Evolutionary conservation across 1,140 invertebrate species (phyloP).

Genomic region (Pogonus chalceus): DNA sequence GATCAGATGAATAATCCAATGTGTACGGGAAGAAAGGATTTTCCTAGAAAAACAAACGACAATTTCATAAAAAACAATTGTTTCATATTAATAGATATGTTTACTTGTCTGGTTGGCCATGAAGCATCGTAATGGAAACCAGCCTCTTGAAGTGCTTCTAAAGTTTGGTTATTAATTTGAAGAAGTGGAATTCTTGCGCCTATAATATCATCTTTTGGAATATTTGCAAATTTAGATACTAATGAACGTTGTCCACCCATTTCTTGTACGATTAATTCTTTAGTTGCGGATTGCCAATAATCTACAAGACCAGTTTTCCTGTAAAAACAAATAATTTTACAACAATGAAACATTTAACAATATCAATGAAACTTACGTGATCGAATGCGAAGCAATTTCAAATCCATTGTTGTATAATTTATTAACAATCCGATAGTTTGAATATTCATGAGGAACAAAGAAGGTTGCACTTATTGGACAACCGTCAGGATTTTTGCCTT

Average conservation of each 20-base stretch:
- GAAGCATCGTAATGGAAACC: slow-evolving; percentile 52
- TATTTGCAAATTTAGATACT: slow-evolving; percentile 25
- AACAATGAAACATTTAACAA: neutral
- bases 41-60: too few species aligned
- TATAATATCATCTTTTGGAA: slow-evolving; percentile 20
- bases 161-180: slow-evolving; percentile 36
- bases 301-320: slow-evolving; percentile 52
- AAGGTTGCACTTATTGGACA: slow-evolving; percentile 52
- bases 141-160: slow-evolving; percentile 38
- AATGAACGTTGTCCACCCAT: slow-evolving; percentile 23
- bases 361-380: slow-evolving; percentile 38
- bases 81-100: too few species aligned
- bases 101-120: slow-evolving; percentile 45
- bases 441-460: slow-evolving; percentile 60
- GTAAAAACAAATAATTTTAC: slow-evolving; percentile 36
- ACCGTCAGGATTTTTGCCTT: slow-evolving; percentile 49
- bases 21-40: slow-evolving; percentile 53
- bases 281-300: slow-evolving; percentile 21
- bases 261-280: slow-evolving; percentile 19
- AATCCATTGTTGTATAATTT: slow-evolving; percentile 51
- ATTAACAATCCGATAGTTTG: slow-evolving; percentile 52
- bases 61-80: too few species aligned
- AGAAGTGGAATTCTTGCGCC: slow-evolving; percentile 26
- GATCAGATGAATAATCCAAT: slow-evolving; percentile 47
- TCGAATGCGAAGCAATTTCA: slow-evolving; percentile 58